Conservation (phyloP, 2,888 invertebrate species). For the Microctonus brassicae region DNA sequence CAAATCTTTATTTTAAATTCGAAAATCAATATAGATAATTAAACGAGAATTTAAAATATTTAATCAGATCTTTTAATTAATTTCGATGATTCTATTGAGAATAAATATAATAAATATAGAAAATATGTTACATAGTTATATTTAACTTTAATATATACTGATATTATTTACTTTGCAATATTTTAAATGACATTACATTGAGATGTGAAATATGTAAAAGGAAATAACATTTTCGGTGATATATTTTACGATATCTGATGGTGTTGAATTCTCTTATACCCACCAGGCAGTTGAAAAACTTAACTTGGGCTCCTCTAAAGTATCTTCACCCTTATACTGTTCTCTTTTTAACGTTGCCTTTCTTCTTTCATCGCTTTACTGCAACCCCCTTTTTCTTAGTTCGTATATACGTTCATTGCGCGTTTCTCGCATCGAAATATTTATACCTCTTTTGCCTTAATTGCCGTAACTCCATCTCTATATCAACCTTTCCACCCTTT, state of each 20-base stretch:
- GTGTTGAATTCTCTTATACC: constrained; percentile 46
- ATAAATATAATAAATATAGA: too few species aligned
- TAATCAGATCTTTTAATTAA: too few species aligned
- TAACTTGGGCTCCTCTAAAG: constrained; percentile 50
- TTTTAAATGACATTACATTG: not conserved
- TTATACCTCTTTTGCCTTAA: constrained; percentile 61
- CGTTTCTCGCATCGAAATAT: constrained; percentile 53
- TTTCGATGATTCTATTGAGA: too few species aligned
- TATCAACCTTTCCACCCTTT: constrained; percentile 51
- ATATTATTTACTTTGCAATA: not conserved
- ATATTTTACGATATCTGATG: constrained; percentile 62
- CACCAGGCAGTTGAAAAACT: constrained; percentile 58
- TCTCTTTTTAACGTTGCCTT: constrained; percentile 17
- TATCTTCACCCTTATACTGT: too few species aligned
- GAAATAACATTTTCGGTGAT: constrained; percentile 59
- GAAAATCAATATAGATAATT: too few species aligned
- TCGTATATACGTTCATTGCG: constrained; percentile 16
- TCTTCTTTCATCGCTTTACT: constrained; percentile 15
- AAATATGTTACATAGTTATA: too few species aligned
- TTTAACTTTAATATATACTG: too few species aligned
- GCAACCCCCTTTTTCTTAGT: not conserved
- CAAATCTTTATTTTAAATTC: too few species aligned
- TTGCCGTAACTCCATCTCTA: constrained; percentile 52
- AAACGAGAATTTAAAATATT: too few species aligned
- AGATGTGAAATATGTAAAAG: constrained; percentile 47